These are phyloP conservation scores for Macroteleia sp. DNA, from an alignment of 2,888 invertebrate genomes.

Conservation along the genomic window DNA sequence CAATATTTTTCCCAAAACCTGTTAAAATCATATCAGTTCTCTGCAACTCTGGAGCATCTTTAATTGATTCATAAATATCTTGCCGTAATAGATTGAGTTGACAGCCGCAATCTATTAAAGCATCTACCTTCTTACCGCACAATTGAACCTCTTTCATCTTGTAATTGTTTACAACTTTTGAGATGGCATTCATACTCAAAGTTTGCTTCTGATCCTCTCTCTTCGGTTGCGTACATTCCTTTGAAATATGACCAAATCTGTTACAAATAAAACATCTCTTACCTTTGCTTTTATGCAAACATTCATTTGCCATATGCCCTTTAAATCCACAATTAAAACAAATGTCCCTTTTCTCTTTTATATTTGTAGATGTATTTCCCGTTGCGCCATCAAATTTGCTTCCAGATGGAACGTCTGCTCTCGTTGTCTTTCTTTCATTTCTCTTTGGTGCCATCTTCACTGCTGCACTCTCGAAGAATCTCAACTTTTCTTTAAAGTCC, in stretches of 20 bases:
- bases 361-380: too few species aligned
- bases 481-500: constrained; percentile 7
- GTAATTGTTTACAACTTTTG: background rate
- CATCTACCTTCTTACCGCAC: background rate
- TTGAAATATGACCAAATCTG: background rate
- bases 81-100: constrained; percentile 28
- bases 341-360: too few species aligned
- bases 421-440: background rate
- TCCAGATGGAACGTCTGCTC: too few species aligned
- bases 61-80: background rate
- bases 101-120: constrained; percentile 31
- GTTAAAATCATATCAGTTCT: constrained; percentile 9
- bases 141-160: background rate
- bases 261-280: constrained; percentile 5
- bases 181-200: background rate
- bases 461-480: too few species aligned
- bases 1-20: background rate
- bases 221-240: background rate
- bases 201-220: background rate
- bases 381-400: too few species aligned
- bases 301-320: too few species aligned
- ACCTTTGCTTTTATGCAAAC: background rate
- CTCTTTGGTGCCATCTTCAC: too few species aligned
- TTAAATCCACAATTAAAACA: background rate
- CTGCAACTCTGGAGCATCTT: background rate